Conservation (phyloP, 37 sponge, comb jelly and placozoan genomes). For the Corticium candelabrum region DNA sequence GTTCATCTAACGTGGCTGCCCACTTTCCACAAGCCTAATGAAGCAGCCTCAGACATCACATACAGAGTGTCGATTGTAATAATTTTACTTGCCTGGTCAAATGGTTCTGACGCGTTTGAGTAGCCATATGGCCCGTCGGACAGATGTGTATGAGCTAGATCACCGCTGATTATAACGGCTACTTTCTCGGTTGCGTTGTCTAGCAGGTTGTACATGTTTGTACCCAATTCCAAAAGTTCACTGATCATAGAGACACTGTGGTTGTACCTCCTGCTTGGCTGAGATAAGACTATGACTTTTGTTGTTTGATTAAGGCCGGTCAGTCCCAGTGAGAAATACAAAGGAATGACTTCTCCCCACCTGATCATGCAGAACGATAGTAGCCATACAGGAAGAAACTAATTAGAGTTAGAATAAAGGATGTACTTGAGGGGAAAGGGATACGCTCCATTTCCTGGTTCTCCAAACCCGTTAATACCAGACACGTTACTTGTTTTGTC, state of each 20-base stretch:
- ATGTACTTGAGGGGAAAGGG: slow-evolving; percentile 54
- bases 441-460: slow-evolving; percentile 24
- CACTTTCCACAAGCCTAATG: slow-evolving; percentile 46
- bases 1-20: slow-evolving; percentile 13
- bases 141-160: slow-evolving; percentile 62
- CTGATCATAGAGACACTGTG: slow-evolving; percentile 51
- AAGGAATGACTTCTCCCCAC: slow-evolving; percentile 70
- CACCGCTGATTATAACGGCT: slow-evolving; percentile 56
- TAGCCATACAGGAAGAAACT: too few species aligned
- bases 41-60: not conserved
- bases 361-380: too few species aligned
- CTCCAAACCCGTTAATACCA: slow-evolving; percentile 47
- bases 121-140: slow-evolving; percentile 61
- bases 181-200: slow-evolving; percentile 19
- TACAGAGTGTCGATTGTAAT: not conserved
- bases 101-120: slow-evolving; percentile 61
- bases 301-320: not conserved
- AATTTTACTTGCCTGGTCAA: slow-evolving; percentile 34
- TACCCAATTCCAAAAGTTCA: slow-evolving; percentile 42
- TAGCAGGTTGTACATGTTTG: slow-evolving; percentile 16
- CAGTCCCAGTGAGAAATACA: slow-evolving; percentile 26
- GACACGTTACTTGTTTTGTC: slow-evolving; percentile 15
- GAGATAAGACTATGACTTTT: slow-evolving; percentile 35
- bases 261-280: slow-evolving; percentile 54
- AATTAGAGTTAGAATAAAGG: too few species aligned